Evolutionary conservation across 2,888 invertebrate species (phyloP).

Genomic region (Mythimna albipuncta): DNA sequence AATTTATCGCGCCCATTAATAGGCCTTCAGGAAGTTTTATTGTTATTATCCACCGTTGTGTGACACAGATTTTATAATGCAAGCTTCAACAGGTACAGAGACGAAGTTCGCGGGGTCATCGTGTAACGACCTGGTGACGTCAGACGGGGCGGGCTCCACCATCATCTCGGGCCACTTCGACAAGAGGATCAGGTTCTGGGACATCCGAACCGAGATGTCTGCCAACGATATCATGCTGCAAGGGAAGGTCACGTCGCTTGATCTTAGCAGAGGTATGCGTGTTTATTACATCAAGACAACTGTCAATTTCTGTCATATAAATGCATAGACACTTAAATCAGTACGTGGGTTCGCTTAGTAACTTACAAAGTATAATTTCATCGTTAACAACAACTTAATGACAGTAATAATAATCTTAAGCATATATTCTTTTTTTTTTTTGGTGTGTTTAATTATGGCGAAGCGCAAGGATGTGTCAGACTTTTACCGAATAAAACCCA

Average conservation of each 20-base stretch:
- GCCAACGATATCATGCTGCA: conserved; percentile 96
- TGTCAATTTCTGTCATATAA: conserved; percentile 16
- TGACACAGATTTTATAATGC: conserved; percentile 49
- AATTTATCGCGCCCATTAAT: conserved; percentile 47
- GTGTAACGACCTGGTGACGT: conserved; percentile 98
- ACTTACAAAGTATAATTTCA: conserved; percentile 35
- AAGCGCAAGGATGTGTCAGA: no score
- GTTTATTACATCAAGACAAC: conserved; percentile 18
- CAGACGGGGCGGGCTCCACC: conserved; percentile 96
- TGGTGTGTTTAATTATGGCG: no score
- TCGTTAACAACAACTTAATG: conserved; percentile 26
- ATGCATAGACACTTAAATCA: conserved; percentile 1
- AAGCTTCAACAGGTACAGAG: conserved; percentile 92
- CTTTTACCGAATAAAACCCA: no score
- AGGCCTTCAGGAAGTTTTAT: conserved; percentile 49
- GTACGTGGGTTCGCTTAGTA: conserved; percentile 4
- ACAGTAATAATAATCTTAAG: conserved; percentile 24
- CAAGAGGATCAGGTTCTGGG: conserved; percentile 99
- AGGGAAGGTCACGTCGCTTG: conserved; percentile 98
- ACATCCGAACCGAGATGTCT: conserved; percentile 96
- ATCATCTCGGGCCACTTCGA: conserved; percentile 99
- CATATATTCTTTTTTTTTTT: conserved; percentile 31
- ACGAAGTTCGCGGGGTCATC: conserved; percentile 99
- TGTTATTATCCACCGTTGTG: conserved; percentile 56
- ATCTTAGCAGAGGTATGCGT: conserved; percentile 95